Conservation (phyloP, 2,113 vertebrate species). For the Geococcyx californianus region DNA sequence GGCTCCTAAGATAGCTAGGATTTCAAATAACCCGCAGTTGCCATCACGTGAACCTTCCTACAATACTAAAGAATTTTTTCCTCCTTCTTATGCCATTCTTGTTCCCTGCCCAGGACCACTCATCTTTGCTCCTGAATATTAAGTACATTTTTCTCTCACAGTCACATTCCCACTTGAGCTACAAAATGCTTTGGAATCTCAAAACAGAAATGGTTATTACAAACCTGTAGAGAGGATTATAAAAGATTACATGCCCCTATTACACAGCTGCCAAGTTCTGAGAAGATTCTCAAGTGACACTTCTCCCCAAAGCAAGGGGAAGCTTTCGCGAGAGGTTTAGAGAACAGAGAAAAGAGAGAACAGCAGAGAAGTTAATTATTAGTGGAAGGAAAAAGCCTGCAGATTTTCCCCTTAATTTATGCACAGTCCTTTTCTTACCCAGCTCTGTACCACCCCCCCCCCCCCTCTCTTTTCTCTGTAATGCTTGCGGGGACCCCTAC, state of each 20-base stretch:
- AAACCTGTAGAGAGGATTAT: conserved; percentile 61
- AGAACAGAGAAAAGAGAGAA: background rate
- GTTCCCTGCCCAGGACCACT: conserved; percentile 21
- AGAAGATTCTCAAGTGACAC: conserved; percentile 50
- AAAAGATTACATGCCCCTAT: conserved; percentile 61
- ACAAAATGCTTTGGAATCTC: conserved; percentile 41
- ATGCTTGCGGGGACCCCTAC: background rate
- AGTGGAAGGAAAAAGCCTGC: background rate
- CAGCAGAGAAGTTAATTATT: conserved; percentile 43
- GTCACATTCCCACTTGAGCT: conserved; percentile 43
- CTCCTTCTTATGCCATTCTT: conserved; percentile 8
- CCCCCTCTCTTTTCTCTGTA: background rate
- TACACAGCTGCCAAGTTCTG: conserved; percentile 49
- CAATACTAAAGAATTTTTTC: conserved; percentile 14
- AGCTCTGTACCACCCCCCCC: background rate
- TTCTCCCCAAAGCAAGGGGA: conserved; percentile 38
- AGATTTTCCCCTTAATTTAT: background rate
- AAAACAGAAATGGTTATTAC: conserved; percentile 52
- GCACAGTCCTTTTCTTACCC: background rate
- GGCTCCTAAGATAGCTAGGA: conserved; percentile 62
- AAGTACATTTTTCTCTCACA: conserved; percentile 45
- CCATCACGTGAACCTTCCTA: background rate
- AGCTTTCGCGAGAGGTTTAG: background rate
- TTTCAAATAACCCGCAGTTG: conserved; percentile 23
- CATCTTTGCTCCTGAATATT: conserved; percentile 46